Conservation (phyloP, 2,797 vertebrate species). For the Lepilemur septentrionalis region DNA sequence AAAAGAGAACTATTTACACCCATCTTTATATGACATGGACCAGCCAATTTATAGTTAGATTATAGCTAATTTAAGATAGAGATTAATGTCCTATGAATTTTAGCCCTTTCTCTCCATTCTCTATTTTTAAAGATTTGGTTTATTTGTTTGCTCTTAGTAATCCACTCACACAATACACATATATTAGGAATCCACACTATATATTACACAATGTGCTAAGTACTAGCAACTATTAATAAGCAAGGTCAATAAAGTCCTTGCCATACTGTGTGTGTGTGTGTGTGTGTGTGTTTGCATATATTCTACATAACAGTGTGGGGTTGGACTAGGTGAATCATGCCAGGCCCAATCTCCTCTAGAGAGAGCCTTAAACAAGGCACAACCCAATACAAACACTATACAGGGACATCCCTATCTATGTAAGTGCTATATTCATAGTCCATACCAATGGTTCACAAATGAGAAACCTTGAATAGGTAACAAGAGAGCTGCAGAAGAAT, state of each 20-base stretch:
- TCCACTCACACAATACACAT: neutral
- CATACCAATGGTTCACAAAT: neutral
- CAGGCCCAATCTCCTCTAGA: neutral
- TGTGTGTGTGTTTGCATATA: neutral
- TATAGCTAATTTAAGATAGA: neutral
- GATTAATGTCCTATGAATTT: neutral
- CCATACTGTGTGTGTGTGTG: neutral
- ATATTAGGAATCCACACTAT: neutral
- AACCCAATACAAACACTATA: neutral
- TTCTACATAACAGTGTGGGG: neutral
- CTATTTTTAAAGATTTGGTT: neutral
- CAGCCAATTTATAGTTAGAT: neutral
- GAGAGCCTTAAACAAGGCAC: neutral
- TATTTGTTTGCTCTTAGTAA: slow-evolving; percentile 5
- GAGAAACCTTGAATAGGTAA: neutral
- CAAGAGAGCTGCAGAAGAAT: neutral
- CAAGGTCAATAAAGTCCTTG: neutral
- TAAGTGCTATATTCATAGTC: neutral
- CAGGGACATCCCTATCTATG: neutral
- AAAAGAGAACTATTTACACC: neutral
- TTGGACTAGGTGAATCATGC: neutral
- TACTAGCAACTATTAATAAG: neutral
- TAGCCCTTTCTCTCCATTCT: neutral
- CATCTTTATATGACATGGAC: neutral
- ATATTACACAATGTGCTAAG: neutral